Percentiles rank a stretch among this genome's conserved stretches.
phyloP scores from a whole-genome alignment of 2,113 vertebrate species.

The Nibea coibor region DNA sequence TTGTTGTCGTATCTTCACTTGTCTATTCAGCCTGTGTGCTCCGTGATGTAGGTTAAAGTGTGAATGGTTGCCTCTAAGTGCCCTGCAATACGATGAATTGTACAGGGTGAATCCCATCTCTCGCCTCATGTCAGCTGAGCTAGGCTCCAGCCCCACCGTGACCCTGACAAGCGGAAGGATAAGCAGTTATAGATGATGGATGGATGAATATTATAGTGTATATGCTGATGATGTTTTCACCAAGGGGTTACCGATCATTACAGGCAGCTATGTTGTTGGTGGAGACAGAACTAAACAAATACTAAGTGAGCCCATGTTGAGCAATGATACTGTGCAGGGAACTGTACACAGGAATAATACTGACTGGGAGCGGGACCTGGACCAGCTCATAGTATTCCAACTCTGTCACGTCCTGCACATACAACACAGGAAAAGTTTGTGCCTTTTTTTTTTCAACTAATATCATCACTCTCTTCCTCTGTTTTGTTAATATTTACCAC shows the following conservation, averaged over 20 bases:
- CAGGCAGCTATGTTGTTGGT: background rate
- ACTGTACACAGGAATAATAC: background rate
- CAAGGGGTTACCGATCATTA: background rate
- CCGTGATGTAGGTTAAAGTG: too few species aligned
- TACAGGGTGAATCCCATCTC: too few species aligned
- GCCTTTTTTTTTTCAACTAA: background rate
- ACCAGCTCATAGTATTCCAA: background rate
- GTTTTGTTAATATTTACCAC: background rate
- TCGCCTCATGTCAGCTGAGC: too few species aligned
- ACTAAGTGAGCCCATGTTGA: background rate
- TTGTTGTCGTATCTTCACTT: too few species aligned
- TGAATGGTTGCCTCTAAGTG: too few species aligned
- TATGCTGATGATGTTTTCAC: background rate
- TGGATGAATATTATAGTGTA: background rate
- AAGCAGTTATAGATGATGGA: too few species aligned
- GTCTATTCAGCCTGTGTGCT: too few species aligned
- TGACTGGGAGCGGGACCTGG: background rate
- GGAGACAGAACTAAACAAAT: background rate
- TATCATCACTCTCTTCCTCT: background rate
- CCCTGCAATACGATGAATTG: too few species aligned
- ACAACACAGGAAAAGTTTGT: background rate
- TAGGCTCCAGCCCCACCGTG: too few species aligned
- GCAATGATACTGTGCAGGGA: background rate
- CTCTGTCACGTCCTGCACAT: constrained; percentile 7
- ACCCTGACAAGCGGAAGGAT: too few species aligned